Conservation (phyloP, 2,797 vertebrate species). For the Tachyglossus aculeatus region DNA sequence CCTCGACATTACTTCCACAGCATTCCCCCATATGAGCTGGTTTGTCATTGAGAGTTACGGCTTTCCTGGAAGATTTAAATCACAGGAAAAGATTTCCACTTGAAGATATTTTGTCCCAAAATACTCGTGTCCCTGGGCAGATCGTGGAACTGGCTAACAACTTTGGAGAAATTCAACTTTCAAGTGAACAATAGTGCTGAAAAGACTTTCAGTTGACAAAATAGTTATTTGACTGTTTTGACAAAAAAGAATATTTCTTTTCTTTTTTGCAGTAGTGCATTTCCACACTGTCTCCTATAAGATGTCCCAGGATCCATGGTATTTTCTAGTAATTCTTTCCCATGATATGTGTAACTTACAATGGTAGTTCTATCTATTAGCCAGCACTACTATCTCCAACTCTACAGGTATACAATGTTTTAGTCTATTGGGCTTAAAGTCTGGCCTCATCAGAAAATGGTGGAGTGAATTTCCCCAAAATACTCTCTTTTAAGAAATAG, state of each 20-base stretch:
- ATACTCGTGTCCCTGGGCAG: no score
- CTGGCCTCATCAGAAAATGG: background rate
- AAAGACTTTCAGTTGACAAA: background rate
- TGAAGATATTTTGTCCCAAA: no score
- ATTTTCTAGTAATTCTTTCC: background rate
- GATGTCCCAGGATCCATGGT: background rate
- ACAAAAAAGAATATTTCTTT: background rate
- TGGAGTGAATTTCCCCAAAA: background rate
- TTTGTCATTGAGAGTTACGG: no score
- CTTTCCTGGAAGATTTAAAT: no score
- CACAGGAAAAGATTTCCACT: no score
- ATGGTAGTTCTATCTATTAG: background rate
- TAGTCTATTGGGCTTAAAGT: background rate
- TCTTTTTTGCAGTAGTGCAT: background rate
- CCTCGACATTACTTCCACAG: no score
- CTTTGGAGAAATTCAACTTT: background rate
- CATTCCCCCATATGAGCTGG: no score
- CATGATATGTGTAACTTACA: background rate
- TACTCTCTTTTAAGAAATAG: no score
- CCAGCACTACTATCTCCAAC: background rate
- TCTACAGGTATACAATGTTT: background rate
- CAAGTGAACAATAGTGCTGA: background rate
- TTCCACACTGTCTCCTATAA: background rate
- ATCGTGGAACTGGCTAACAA: no score
- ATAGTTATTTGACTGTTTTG: background rate